phyloP scores from a whole-genome alignment of 30 jellyfish, hydroid and myxozoan genomes.

The Nemopilema nomurai region DNA sequence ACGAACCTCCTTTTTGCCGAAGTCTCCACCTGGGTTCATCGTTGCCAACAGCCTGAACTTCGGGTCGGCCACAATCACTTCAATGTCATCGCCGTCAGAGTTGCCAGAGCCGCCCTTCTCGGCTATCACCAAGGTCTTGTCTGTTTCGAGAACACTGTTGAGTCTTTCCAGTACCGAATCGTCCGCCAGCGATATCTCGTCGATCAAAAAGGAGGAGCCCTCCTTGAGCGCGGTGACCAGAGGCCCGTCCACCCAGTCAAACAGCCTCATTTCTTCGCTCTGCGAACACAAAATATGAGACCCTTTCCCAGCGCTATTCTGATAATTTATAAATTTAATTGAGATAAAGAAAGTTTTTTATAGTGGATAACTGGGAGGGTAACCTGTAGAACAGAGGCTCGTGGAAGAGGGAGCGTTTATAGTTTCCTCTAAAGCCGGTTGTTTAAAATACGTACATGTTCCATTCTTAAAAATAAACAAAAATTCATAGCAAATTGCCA shows the following conservation, averaged over 20 bases:
- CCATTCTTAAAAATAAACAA: too few relatives aligned
- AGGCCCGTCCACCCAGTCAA: slow-evolving; percentile 99
- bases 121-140: slow-evolving; percentile 75
- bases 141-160: slow-evolving; percentile 92
- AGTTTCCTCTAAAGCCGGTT: too few relatives aligned
- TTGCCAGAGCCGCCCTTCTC: slow-evolving; percentile 84
- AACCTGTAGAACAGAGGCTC: too few relatives aligned
- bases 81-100: slow-evolving; percentile 43
- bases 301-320: background rate
- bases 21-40: slow-evolving; percentile 99
- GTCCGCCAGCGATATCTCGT: slow-evolving; percentile 98
- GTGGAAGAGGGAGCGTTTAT: too few relatives aligned
- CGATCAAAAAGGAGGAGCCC: slow-evolving; percentile 89
- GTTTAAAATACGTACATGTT: too few relatives aligned
- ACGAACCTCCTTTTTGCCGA: slow-evolving; percentile 95
- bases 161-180: slow-evolving; percentile 97
- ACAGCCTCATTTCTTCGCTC: slow-evolving; percentile 65
- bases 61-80: slow-evolving; percentile 71
- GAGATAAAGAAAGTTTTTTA: too few relatives aligned
- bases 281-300: background rate
- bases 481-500: too few relatives aligned
- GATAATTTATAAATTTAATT: too few relatives aligned
- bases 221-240: slow-evolving; percentile 82
- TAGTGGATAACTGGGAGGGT: too few relatives aligned
- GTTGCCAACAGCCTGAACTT: slow-evolving; percentile 88